Conservation (phyloP, 2,113 vertebrate genomes). For the Corythaeola cristata region DNA sequence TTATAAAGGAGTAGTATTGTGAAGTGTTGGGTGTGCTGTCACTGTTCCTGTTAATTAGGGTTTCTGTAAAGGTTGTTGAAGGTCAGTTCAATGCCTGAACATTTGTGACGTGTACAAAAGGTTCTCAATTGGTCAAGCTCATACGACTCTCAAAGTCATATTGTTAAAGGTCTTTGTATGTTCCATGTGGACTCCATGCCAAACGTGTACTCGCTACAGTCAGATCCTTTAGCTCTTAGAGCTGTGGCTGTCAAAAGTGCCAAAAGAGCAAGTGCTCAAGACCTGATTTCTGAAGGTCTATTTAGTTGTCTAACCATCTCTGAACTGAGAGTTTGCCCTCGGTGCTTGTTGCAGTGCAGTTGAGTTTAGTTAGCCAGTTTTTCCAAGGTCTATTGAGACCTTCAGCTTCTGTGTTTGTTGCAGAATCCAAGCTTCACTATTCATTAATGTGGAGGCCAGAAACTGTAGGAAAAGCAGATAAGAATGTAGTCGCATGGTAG, state of each 20-base stretch:
- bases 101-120: neutral
- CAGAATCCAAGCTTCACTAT: neutral
- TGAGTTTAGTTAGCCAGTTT: neutral
- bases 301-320: neutral
- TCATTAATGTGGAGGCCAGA: neutral
- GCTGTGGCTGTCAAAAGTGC: neutral
- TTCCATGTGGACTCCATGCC: neutral
- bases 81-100: neutral
- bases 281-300: neutral
- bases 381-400: neutral
- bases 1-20: neutral
- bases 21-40: neutral
- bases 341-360: neutral
- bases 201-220: neutral
- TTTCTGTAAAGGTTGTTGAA: neutral
- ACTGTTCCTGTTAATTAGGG: neutral
- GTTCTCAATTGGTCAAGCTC: neutral
- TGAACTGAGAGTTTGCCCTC: neutral
- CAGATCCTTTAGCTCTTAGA: neutral
- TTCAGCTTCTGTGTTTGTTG: neutral
- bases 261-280: neutral
- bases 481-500: neutral
- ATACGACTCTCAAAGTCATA: neutral
- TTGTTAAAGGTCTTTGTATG: neutral
- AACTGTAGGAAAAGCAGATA: neutral